A percentile compares a stretch with the other conserved stretches of the same genome.
These are phyloP conservation scores for Apodemia duryi DNA, from an alignment of 2,888 invertebrate genomes.

Conservation along the genomic window DNA sequence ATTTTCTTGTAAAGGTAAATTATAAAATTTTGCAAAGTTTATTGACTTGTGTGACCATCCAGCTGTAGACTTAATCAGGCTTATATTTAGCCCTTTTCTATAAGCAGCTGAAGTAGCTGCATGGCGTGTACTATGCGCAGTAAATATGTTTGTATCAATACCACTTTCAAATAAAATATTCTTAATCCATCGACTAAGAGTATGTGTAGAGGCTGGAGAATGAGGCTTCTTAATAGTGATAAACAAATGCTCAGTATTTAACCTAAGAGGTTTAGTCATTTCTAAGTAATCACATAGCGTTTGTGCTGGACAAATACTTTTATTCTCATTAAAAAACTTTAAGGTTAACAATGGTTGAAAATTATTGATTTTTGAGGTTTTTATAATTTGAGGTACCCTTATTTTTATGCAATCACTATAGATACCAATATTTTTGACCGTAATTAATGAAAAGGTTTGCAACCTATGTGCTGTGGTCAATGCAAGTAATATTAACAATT, in stretches of 20 bases:
- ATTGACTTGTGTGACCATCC: not conserved
- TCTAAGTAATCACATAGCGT: not conserved
- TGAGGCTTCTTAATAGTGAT: not conserved
- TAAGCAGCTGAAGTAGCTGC: not conserved
- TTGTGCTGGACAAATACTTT: not conserved
- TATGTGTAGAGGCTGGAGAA: not conserved
- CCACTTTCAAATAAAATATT: not conserved
- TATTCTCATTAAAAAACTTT: not conserved
- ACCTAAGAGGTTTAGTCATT: not conserved
- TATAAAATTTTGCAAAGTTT: not conserved
- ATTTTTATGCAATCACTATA: no score
- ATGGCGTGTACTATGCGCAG: conserved; percentile 7
- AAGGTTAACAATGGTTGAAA: not conserved
- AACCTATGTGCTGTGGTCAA: no score
- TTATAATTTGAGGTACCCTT: not conserved
- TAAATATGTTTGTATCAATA: not conserved
- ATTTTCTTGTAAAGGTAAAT: not conserved
- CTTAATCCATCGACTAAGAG: not conserved
- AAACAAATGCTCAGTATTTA: not conserved
- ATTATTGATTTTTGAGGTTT: not conserved
- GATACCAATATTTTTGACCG: no score
- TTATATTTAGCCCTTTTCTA: not conserved
- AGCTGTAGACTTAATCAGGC: not conserved
- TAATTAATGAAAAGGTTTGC: no score
- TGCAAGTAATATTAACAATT: no score